A percentile compares a stretch with the other conserved stretches of the same genome.
phyloP scores from a whole-genome alignment of 2,113 vertebrate species.

The Phylloscopus trochiloides region DNA sequence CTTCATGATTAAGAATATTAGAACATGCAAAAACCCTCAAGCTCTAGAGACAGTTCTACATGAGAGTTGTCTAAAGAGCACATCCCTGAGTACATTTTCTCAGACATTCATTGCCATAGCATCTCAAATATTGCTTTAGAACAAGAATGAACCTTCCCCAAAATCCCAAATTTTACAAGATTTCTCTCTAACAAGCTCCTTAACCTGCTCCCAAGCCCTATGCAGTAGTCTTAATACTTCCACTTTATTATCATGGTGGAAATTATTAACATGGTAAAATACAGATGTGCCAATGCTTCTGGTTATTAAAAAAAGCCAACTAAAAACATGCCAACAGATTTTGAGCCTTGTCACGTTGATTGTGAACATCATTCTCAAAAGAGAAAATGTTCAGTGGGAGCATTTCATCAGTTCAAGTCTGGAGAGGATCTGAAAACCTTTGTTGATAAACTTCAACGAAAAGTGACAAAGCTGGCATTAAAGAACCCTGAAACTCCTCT shows the following conservation, averaged over 20 bases:
- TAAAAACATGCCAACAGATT: not conserved
- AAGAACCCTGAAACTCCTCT: not conserved
- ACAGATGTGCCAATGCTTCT: not conserved
- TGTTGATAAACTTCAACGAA: not conserved
- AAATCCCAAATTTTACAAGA: not conserved
- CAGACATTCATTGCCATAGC: not conserved
- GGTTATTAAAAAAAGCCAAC: not conserved
- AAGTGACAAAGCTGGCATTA: not conserved
- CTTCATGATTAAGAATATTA: not conserved
- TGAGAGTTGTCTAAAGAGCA: not conserved
- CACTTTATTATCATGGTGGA: not conserved
- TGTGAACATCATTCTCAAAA: not conserved
- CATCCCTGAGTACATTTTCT: not conserved
- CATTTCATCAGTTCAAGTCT: not conserved
- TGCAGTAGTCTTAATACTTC: not conserved
- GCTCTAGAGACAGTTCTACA: not conserved
- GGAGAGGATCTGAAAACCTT: not conserved
- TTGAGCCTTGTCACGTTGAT: not conserved
- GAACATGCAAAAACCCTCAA: not conserved
- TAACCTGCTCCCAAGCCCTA: not conserved
- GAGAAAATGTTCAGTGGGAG: not conserved
- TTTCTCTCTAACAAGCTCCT: not conserved
- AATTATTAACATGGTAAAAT: not conserved
- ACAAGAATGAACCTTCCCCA: not conserved
- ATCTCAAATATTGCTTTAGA: not conserved